Evolutionary conservation across 1,140 invertebrate species (phyloP), one percentile per base, ranked within the genome.

Genomic region (Sogatella furcifera): DNA sequence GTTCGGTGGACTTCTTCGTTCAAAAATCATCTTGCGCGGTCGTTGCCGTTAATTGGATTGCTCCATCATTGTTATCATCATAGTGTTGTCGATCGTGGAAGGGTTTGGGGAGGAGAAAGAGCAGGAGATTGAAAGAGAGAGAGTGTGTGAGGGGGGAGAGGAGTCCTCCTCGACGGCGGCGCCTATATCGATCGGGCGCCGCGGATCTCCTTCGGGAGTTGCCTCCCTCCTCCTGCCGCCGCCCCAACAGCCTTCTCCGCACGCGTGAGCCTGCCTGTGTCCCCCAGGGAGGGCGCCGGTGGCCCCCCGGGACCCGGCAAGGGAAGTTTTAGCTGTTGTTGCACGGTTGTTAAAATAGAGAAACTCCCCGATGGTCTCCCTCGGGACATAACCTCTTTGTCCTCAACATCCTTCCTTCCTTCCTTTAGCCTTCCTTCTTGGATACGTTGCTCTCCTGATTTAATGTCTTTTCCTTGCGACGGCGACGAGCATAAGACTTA

Each of bases 241-340:
- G 24, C 24, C 24, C 6, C 24, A 2, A 4, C 24, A 28, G 24
- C 43, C 14, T 49, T n/a, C 21, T 14, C 46, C 21, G 46, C 46
- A 49, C 21, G 46, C 46, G 46, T 17, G 43, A 44, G 43, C 43
- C 43, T 14, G 14, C 43, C 17, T 28, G 34, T 38, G 34, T 38
- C 21, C 46, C 17, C 46, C 46, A 10, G 46, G 15, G 21, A 19
- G 46, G 14, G 46, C 21, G 15, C 15, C 6, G 15, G 15, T 9
- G 14, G 15, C 21, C 46, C 46, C 46, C 15, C 46, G 46, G 46
- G 46, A 49, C 46, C 14, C 3, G 15, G 21, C 6, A 28, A 38
- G 46, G 46, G 46, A 49, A 49, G 46, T 49, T 49, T 49, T 49
- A 49, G 46, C 46, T 49, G 46, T 49, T 49, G 46, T 49, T 49